These are phyloP conservation scores for Morus bassanus DNA, from an alignment of 2,797 vertebrate genomes.

Conservation along the genomic window DNA sequence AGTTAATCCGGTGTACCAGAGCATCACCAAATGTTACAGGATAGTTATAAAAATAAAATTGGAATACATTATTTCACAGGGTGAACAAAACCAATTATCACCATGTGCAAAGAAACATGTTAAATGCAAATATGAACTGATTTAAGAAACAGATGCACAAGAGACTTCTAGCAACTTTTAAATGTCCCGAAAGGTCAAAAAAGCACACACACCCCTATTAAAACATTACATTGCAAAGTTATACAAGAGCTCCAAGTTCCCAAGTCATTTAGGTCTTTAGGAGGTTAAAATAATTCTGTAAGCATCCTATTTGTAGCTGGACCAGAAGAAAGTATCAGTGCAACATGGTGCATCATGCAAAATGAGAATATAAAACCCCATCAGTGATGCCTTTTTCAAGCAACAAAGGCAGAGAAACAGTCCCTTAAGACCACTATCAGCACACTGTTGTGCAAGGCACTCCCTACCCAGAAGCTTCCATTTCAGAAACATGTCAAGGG, in stretches of 20 bases:
- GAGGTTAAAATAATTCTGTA: neutral
- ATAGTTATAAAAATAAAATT: neutral
- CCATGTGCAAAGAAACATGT: neutral
- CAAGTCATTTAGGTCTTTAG: neutral
- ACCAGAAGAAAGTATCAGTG: no score
- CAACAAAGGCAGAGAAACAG: neutral
- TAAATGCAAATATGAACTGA: neutral
- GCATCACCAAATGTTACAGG: neutral
- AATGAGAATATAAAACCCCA: neutral
- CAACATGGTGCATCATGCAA: accelerated
- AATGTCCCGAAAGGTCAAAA: neutral
- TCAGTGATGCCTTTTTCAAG: neutral
- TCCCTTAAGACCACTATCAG: neutral
- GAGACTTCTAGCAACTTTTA: neutral
- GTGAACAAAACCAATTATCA: neutral
- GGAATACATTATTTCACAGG: neutral
- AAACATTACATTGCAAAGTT: neutral
- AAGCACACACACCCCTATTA: neutral
- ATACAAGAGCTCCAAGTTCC: neutral
- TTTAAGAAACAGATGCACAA: neutral
- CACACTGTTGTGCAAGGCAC: neutral
- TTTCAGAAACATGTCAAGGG: neutral
- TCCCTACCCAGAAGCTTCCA: neutral
- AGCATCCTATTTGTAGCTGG: neutral
- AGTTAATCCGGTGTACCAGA: neutral